phyloP scores from a whole-genome alignment of 2,888 invertebrate genomes.

The Monopis laevigella region DNA sequence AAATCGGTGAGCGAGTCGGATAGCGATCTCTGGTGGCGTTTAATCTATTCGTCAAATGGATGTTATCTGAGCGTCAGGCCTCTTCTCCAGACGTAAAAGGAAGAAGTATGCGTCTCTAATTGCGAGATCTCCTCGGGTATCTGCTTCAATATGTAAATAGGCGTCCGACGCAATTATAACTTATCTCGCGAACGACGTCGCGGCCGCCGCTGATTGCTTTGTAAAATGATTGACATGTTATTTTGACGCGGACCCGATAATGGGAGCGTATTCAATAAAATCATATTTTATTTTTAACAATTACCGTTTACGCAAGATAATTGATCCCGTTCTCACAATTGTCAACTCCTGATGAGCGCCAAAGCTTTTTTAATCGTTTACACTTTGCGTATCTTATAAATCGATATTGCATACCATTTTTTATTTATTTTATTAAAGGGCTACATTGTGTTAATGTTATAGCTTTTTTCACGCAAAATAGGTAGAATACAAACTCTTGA shows the following conservation, averaged over 20 bases:
- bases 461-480: no score
- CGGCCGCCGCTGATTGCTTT: conserved; percentile 47
- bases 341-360: conserved; percentile 52
- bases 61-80: conserved; percentile 45
- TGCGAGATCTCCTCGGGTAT: conserved; percentile 58
- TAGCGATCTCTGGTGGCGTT: conserved; percentile 23
- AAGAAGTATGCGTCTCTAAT: conserved; percentile 57
- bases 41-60: conserved; percentile 54
- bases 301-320: conserved; percentile 62
- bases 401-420: conserved; percentile 8
- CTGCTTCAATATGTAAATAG: conserved; percentile 63
- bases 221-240: conserved; percentile 62
- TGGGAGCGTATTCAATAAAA: conserved; percentile 53
- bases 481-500: no score
- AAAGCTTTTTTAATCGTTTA: conserved; percentile 35
- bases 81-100: conserved; percentile 49
- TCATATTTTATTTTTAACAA: conserved; percentile 57
- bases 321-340: conserved; percentile 66
- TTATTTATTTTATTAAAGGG: conserved; percentile 5
- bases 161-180: conserved; percentile 61
- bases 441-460: no score
- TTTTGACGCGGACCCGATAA: conserved; percentile 56
- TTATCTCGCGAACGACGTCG: conserved; percentile 54
- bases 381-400: background rate
- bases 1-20: no score